Base-by-base conservation (phyloP, 2,888 invertebrate genomes). In the Eilema griseolum region DNA sequence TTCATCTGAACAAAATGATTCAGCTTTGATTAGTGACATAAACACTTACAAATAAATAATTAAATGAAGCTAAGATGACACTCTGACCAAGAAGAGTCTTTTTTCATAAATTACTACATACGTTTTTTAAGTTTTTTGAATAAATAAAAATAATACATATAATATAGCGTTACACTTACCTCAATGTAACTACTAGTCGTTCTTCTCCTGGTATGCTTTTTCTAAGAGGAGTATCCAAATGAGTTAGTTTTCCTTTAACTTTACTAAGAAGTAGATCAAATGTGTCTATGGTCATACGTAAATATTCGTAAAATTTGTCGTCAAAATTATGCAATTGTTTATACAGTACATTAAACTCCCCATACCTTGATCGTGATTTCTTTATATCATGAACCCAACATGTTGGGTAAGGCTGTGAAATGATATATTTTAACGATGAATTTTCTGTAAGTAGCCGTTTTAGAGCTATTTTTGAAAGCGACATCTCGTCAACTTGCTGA, bases 11-110 rank as follows among this genome's bases (percentile, higher is more conserved):
- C 33, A 60, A 14, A 60, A 60, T 12, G 24, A 57, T 67, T 71
- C 67, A 60, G 67, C 67, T 67, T 71, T 71, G 71, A 71, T 71
- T 66, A 62, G 37, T 62, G 41, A 62, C 57, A 68, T 68, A 68
- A 68, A 68, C 68, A 68, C 62, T 68, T 68, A 68, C 68, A 68
- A 68, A 68, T 68, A 68, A 68, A 33, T 33, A 33, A 33, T 33
- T 33, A 33, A 33, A 33, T 33, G 4, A 33, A 33, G 33, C 33
- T 33, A 33, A 33, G 33, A 33, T 33, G 33, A 33, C 56, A 64
- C 33, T 33, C 33, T 33, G 33, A 33, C 33, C 33, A 33, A 33
- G 33, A 33, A 33, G 33, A 33, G 33, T 33, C 5, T 33, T 33
- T 33, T 33, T 33, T 33, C 33, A 33, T 33, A 33, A 8, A 33